Base-by-base conservation (phyloP, 2,888 invertebrate genomes). In the Eupeodes latifasciatus region DNA sequence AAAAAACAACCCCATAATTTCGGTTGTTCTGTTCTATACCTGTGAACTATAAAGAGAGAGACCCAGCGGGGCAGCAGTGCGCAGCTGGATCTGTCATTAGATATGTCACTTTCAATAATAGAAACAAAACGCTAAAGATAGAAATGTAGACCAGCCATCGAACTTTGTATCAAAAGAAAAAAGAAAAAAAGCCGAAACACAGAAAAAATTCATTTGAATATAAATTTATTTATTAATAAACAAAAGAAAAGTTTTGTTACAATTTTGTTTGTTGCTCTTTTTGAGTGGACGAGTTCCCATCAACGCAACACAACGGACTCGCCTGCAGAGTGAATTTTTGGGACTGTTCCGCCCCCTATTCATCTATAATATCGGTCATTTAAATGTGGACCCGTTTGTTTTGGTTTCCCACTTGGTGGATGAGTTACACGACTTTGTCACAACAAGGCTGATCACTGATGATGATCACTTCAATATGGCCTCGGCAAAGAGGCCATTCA, bases 51-150 rank as follows among this genome's bases (percentile, higher is more conserved):
- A 49, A n/a, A n/a, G n/a, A n/a, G n/a, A n/a, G 47, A 49, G 78
- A 51, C 81, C 57, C 87, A 72, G 85, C 85, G 72, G 85, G 89
- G 82, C 76, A 44, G 79, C 88, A 66, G 86, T 91, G 91, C 91
- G 91, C 92, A 93, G 93, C 93, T 93, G 93, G 92, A 92, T 92
- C 92, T 92, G 92, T 92, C 92, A 92, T 92, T 92, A 92, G 91
- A 91, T 91, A 91, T 92, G 92, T 91, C 90, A 76, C 88, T 88
- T 88, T 85, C 81, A 85, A 72, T 72, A 88, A 81, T 81, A 59
- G 81, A 78, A 69, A 88, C 81, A 85, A 64, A 44, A 84, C 84
- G 14, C 71, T 40, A 40, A 2, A 14, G 19, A 71, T 40, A 77
- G 76, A 75, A 80, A 82, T 76, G 53, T 80, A 44, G 79, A 87